Conservation (phyloP, 2,888 invertebrate genomes). For the Trisateles emortualis region DNA sequence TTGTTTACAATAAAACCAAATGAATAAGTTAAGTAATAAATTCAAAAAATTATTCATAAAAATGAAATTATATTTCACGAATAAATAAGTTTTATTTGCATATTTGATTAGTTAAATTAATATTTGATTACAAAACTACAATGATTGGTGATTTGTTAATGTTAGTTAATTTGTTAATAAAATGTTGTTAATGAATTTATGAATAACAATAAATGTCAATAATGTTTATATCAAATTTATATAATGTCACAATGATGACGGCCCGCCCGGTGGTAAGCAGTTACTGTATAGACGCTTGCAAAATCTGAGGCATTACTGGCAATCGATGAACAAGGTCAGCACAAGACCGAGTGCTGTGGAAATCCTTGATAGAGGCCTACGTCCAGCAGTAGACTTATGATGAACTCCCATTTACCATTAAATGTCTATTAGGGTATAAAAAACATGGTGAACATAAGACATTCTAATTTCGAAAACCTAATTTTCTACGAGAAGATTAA, state of each 20-base stretch:
- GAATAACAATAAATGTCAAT: neutral
- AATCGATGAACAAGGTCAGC: too few species aligned
- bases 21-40: slow-evolving; percentile 17
- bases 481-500: neutral
- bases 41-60: slow-evolving; percentile 2
- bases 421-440: too few species aligned
- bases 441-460: too few species aligned
- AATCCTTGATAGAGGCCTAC: too few species aligned
- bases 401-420: too few species aligned
- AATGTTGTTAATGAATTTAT: slow-evolving; percentile 10
- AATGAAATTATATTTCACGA: neutral
- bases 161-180: slow-evolving; percentile 21
- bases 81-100: slow-evolving; percentile 20
- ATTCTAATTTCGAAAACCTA: neutral
- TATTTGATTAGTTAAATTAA: slow-evolving; percentile 41
- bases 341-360: too few species aligned
- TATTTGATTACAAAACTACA: slow-evolving; percentile 32
- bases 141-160: neutral
- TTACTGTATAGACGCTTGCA: too few species aligned
- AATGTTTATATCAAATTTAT: neutral
- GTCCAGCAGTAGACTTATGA: too few species aligned
- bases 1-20: slow-evolving; percentile 4
- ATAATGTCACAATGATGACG: neutral
- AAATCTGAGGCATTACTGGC: too few species aligned
- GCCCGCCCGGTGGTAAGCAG: too few species aligned